Percentiles rank a stretch among this genome's conserved stretches.
phyloP scores from a whole-genome alignment of 2,888 invertebrate species.

The Chrysina gloriosa region DNA sequence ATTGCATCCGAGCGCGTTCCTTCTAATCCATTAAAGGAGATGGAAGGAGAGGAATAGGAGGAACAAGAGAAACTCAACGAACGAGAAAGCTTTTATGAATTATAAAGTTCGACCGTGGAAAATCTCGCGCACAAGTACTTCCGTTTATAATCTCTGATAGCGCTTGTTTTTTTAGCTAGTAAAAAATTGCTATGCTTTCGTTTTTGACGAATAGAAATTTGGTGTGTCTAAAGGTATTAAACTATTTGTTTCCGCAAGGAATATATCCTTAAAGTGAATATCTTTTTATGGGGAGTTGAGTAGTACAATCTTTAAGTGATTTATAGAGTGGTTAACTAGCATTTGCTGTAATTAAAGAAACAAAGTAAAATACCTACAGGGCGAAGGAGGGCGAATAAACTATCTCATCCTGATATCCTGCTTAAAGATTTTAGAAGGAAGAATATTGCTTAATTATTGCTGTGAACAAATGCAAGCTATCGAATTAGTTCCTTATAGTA shows the following conservation, averaged over 20 bases:
- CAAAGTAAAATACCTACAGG: too few species aligned
- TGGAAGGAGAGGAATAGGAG: conserved; percentile 30
- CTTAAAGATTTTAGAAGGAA: too few species aligned
- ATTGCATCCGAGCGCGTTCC: conserved; percentile 37
- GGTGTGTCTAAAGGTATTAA: neutral
- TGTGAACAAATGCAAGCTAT: too few species aligned
- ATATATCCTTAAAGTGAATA: neutral
- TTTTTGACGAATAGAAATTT: neutral
- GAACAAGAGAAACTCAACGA: conserved; percentile 32
- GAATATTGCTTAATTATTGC: too few species aligned
- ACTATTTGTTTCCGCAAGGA: neutral
- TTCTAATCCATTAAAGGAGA: conserved; percentile 38
- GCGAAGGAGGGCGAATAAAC: too few species aligned
- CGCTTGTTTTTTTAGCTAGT: conserved; percentile 12
- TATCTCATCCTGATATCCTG: too few species aligned
- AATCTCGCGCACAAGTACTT: conserved; percentile 15
- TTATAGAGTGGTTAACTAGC: too few species aligned
- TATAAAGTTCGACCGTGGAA: conserved; percentile 29
- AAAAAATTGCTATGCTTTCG: conserved; percentile 10
- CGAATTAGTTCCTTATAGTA: too few species aligned
- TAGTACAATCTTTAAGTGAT: too few species aligned
- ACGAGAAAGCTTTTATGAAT: conserved; percentile 37
- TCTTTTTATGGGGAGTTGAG: too few species aligned
- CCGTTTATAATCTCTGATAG: conserved; percentile 19
- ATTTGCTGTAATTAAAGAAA: too few species aligned